Evolutionary conservation across 1,140 invertebrate genomes (phyloP), one percentile per base, ranked within the genome.

Genomic region (Diorhabda carinulata): DNA sequence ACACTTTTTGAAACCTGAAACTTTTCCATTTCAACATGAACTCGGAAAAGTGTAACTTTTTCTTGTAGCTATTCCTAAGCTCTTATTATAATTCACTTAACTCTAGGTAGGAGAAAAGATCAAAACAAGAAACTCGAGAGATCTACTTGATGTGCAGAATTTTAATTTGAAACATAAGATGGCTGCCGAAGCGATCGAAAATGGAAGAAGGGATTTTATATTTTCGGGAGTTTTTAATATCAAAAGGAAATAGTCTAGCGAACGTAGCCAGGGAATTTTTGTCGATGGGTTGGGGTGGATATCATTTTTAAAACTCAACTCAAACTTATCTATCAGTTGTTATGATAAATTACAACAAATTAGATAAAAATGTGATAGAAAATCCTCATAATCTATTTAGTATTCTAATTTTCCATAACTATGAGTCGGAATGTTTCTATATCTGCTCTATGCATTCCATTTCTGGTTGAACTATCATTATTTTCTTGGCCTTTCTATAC

Each of bases 111-210:
- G 6, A 52, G 47, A 52, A 52, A 52, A 52, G 47, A 52, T 52
- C 47, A 52, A 52, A 52, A 52, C 47, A 52, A 52, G 47, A 52
- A 52, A 52, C 47, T 52, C 47, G 47, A 52, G 25, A 1, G 47
- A n/a, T n/a, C 47, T 52, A 52, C 47, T 52, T 52, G 47, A 52
- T 52, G 47, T 52, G 47, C 47, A 52, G 47, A 52, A 52, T 52
- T 52, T 52, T 52, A 52, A 52, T 52, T 52, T 52, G 47, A 52
- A 52, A 52, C 47, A 52, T 52, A 52, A 52, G 47, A 52, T 52
- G 47, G 47, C 47, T 52, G 47, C 47, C 47, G 47, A 52, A n/a
- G n/a, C 47, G 47, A 52, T 52, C 47, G n/a, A 52, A 52, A 52
- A n/a, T n/a, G 47, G 6, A 52, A 6, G 47, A 52, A 4, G 47